Percentiles rank a stretch among this genome's conserved stretches.
Conservation (phyloP, 2,888 invertebrate species). For the Mayetiola destructor region DNA sequence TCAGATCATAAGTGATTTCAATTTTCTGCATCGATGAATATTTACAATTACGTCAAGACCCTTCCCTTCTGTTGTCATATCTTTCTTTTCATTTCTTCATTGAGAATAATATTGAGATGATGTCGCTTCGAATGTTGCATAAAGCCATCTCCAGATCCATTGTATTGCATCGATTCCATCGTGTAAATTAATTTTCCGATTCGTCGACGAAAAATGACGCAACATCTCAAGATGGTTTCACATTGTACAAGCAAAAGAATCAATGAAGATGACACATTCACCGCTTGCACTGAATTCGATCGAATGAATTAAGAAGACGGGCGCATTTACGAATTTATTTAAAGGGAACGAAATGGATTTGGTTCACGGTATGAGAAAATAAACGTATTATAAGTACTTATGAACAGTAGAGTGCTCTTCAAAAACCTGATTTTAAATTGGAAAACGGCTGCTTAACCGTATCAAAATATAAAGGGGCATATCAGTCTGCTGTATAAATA, state of each 20-base stretch:
- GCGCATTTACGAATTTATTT: background rate
- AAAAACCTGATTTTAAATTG: conserved; percentile 13
- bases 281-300: conserved; percentile 6
- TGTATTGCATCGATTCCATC: background rate
- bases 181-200: conserved; percentile 10
- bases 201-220: conserved; percentile 5
- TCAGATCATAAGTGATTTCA: conserved; percentile 14
- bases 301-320: conserved; percentile 10
- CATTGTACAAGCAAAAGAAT: background rate
- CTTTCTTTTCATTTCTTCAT: background rate
- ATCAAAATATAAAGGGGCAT: background rate
- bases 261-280: conserved; percentile 12
- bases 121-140: background rate
- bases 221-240: conserved; percentile 5
- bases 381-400: conserved; percentile 13
- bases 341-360: background rate
- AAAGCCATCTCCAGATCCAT: too few species aligned
- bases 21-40: conserved; percentile 15
- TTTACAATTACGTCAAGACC: conserved; percentile 14
- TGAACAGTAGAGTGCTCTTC: conserved; percentile 10
- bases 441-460: conserved; percentile 1
- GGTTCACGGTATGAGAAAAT: conserved; percentile 8
- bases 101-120: too few species aligned
- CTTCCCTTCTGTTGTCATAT: background rate
- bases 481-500: background rate